Evolutionary conservation across 2,888 invertebrate genomes (phyloP).

Genomic region (Isotomurus palustris): DNA sequence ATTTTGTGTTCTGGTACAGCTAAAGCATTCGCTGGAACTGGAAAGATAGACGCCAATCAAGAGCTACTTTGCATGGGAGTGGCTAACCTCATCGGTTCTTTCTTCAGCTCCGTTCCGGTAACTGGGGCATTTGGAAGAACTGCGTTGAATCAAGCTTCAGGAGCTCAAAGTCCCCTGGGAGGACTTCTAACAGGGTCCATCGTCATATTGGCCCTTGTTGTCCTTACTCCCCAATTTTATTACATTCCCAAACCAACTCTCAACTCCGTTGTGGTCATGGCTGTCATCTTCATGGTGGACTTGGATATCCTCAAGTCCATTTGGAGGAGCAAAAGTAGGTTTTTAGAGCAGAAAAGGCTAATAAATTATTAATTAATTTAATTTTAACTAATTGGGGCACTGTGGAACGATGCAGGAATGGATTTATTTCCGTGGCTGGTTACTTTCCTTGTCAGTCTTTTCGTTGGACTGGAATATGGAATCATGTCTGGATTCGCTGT

Average conservation of each 20-base stretch:
- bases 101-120: slow-evolving; percentile 49
- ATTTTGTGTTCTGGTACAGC: too few species aligned
- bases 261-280: slow-evolving; percentile 81
- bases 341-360: slow-evolving; percentile 42
- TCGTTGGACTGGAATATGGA: slow-evolving; percentile 77
- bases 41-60: slow-evolving; percentile 51
- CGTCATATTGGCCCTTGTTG: slow-evolving; percentile 72
- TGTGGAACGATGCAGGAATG: slow-evolving; percentile 58
- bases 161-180: slow-evolving; percentile 56
- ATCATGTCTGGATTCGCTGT: slow-evolving; percentile 75
- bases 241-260: slow-evolving; percentile 79
- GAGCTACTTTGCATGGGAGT: slow-evolving; percentile 50
- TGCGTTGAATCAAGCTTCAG: slow-evolving; percentile 53
- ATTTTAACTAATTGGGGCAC: not conserved
- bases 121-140: slow-evolving; percentile 54
- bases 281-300: slow-evolving; percentile 63
- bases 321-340: slow-evolving; percentile 78
- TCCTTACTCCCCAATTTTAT: slow-evolving; percentile 81
- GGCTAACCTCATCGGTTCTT: slow-evolving; percentile 53
- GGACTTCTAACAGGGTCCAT: slow-evolving; percentile 73
- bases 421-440: slow-evolving; percentile 77
- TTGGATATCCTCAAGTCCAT: slow-evolving; percentile 61
- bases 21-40: slow-evolving; percentile 67
- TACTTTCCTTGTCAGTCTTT: slow-evolving; percentile 77
- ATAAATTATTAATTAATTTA: not conserved